A percentile compares a stretch with the other conserved stretches of the same genome.
phyloP scores from a whole-genome alignment of 1,140 invertebrate species.

The Lepeophtheirus salmonis region DNA sequence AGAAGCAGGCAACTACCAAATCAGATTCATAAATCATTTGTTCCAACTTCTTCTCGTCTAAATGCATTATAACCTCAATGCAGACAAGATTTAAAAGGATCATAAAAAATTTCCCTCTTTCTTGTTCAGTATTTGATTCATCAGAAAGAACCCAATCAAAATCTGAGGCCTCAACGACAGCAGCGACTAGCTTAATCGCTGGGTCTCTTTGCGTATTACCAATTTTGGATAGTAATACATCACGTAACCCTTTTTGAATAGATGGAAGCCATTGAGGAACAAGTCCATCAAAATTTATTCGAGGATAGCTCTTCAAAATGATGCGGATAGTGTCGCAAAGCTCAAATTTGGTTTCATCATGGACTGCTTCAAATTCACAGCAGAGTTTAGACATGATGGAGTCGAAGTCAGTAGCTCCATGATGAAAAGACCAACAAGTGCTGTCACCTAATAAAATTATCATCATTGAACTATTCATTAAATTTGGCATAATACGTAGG shows the following conservation, averaged over 20 bases:
- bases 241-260: constrained; percentile 26
- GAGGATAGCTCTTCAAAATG: constrained; percentile 44
- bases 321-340: constrained; percentile 51
- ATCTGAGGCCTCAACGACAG: constrained; percentile 43
- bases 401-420: constrained; percentile 46
- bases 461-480: no score
- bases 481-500: no score
- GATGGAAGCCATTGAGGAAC: constrained; percentile 8
- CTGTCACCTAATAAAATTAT: constrained; percentile 24
- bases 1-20: constrained; percentile 58
- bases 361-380: constrained; percentile 63
- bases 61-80: constrained; percentile 53
- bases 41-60: constrained; percentile 59
- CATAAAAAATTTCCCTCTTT: constrained; percentile 51
- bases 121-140: constrained; percentile 28
- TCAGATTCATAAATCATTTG: constrained; percentile 42
- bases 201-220: constrained; percentile 66
- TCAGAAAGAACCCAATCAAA: constrained; percentile 5
- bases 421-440: constrained; percentile 12
- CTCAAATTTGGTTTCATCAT: constrained; percentile 68
- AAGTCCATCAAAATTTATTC: constrained; percentile 6
- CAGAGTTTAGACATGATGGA: constrained; percentile 61
- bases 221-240: constrained; percentile 67
- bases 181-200: constrained; percentile 56
- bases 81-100: constrained; percentile 63